Evolutionary conservation across 2,888 invertebrate species (phyloP).

Genomic region (Noctua fimbriata): DNA sequence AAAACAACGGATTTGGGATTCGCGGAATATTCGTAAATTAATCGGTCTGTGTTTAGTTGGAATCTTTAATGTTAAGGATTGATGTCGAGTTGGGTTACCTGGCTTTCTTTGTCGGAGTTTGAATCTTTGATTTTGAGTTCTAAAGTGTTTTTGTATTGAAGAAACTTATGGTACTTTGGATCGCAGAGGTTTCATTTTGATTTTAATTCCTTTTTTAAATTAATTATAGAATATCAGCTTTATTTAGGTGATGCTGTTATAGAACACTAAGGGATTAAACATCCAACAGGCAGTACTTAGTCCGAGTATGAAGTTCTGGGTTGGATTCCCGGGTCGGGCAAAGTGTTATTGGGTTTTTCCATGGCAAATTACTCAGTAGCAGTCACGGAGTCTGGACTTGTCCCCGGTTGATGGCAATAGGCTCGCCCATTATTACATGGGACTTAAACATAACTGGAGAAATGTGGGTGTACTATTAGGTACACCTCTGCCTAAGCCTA

Average conservation of each 20-base stretch:
- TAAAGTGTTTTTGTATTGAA: too few relatives aligned
- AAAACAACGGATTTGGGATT: constrained; percentile 45
- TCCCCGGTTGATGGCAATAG: too few relatives aligned
- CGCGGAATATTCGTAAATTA: constrained; percentile 59
- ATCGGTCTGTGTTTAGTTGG: constrained; percentile 43
- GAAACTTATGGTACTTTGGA: not conserved
- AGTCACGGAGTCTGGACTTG: too few relatives aligned
- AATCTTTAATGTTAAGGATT: constrained; percentile 37
- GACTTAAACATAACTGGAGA: too few relatives aligned
- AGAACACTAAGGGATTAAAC: not conserved
- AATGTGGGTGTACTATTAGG: not conserved
- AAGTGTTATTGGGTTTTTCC: too few relatives aligned
- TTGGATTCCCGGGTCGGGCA: too few relatives aligned
- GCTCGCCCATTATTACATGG: too few relatives aligned
- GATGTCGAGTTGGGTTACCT: constrained; percentile 12
- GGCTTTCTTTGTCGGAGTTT: constrained; percentile 20
- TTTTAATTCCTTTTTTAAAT: not conserved
- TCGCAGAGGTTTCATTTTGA: not conserved
- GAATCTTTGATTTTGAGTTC: not conserved
- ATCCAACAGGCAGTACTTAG: not conserved
- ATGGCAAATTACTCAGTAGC: too few relatives aligned
- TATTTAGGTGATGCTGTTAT: not conserved
- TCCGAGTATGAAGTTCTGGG: too few relatives aligned
- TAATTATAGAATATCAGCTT: not conserved
- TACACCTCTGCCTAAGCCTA: too few relatives aligned